A percentile compares a stretch with the other conserved stretches of the same genome.
These are phyloP conservation scores for Merops nubicus DNA, from an alignment of 2,113 vertebrate species.

Conservation along the genomic window DNA sequence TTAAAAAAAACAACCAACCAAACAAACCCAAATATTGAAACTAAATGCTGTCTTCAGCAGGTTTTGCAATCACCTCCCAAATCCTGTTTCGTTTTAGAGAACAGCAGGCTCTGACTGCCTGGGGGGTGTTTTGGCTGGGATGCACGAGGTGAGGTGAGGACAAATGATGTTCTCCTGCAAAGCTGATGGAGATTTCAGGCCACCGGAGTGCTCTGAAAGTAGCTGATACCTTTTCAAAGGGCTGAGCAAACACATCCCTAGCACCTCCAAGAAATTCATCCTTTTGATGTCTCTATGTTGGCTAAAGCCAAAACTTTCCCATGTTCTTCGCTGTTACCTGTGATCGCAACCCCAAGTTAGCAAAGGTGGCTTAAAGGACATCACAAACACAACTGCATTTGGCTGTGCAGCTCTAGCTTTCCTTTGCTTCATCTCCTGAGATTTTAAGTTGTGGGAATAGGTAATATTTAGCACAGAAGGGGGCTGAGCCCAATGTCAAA, in stretches of 20 bases:
- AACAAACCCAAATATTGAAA: not conserved
- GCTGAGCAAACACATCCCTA: too few relatives aligned
- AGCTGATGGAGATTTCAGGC: not conserved
- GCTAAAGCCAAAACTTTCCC: not conserved
- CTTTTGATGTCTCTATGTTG: rapidly evolving
- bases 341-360: not conserved
- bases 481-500: not conserved
- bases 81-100: not conserved
- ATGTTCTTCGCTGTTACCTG: not conserved
- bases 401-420: not conserved
- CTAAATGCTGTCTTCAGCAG: rapidly evolving
- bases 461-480: not conserved
- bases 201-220: not conserved
- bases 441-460: not conserved
- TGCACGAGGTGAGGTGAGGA: rapidly evolving
- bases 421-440: not conserved
- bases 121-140: rapidly evolving
- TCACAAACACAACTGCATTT: not conserved
- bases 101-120: not conserved
- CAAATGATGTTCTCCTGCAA: not conserved
- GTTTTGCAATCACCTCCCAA: not conserved
- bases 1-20: not conserved
- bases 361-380: not conserved
- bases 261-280: not conserved
- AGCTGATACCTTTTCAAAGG: not conserved